These are phyloP conservation scores for Eupithecia abbreviata DNA, from an alignment of 2,888 invertebrate species.

Conservation along the genomic window DNA sequence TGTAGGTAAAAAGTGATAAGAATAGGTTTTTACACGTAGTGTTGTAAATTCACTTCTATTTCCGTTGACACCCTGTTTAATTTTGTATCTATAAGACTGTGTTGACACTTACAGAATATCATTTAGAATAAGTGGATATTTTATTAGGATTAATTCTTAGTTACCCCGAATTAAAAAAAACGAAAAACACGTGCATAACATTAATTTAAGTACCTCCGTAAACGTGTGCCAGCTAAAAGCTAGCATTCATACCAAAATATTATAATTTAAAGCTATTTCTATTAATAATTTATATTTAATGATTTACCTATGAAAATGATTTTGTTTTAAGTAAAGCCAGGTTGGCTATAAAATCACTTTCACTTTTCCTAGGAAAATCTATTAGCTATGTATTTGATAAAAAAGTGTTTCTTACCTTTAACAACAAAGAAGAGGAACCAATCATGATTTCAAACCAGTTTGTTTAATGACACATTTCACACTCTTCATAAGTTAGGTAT, in stretches of 20 bases:
- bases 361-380: neutral
- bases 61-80: neutral
- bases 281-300: neutral
- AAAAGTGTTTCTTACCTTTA: conserved; percentile 36
- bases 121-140: too few relatives aligned
- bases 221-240: neutral
- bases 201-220: neutral
- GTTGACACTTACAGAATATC: neutral
- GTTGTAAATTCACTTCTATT: neutral
- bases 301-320: neutral
- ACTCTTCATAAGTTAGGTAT: conserved; percentile 36
- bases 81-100: neutral
- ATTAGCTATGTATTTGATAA: neutral
- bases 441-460: conserved; percentile 37
- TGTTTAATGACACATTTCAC: conserved; percentile 21
- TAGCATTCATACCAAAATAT: neutral
- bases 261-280: neutral
- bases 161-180: too few relatives aligned
- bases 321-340: neutral
- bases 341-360: too few relatives aligned
- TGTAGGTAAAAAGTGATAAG: neutral
- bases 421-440: conserved; percentile 31
- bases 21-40: neutral
- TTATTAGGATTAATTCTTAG: too few relatives aligned
- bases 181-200: neutral